These are phyloP conservation scores for Leucophora obtusa DNA, from an alignment of 2,888 invertebrate genomes.

Conservation along the genomic window DNA sequence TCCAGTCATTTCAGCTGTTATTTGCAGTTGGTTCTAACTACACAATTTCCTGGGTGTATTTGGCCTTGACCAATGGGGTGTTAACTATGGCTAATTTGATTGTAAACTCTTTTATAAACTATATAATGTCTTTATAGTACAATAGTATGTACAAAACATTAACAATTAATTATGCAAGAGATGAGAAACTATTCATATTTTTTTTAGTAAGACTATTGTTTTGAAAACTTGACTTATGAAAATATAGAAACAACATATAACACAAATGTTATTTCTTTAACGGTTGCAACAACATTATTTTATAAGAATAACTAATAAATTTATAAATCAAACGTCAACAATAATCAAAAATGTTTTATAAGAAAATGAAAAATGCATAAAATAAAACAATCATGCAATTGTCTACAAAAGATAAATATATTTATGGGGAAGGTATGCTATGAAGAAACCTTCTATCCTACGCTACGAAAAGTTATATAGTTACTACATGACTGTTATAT, in stretches of 20 bases:
- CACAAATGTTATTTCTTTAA: conserved; percentile 24
- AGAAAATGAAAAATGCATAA: conserved; percentile 4
- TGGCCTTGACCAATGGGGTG: conserved; percentile 61
- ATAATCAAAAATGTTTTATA: conserved; percentile 24
- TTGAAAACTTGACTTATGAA: conserved; percentile 53
- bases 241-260: neutral
- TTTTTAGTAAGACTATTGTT: conserved; percentile 37
- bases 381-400: conserved; percentile 17
- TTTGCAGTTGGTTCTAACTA: no score
- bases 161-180: neutral
- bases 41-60: no score
- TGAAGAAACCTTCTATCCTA: no score
- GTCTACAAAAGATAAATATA: neutral
- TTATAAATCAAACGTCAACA: conserved; percentile 48
- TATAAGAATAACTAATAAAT: conserved; percentile 38
- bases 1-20: no score
- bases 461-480: no score
- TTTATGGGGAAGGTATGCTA: neutral
- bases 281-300: conserved; percentile 28
- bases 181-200: conserved; percentile 5
- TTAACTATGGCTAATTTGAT: conserved; percentile 42
- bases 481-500: no score
- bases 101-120: conserved; percentile 5
- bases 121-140: neutral
- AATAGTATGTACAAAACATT: neutral